Conservation (phyloP, 2,888 invertebrate genomes). For the Zootermopsis nevadensis region DNA sequence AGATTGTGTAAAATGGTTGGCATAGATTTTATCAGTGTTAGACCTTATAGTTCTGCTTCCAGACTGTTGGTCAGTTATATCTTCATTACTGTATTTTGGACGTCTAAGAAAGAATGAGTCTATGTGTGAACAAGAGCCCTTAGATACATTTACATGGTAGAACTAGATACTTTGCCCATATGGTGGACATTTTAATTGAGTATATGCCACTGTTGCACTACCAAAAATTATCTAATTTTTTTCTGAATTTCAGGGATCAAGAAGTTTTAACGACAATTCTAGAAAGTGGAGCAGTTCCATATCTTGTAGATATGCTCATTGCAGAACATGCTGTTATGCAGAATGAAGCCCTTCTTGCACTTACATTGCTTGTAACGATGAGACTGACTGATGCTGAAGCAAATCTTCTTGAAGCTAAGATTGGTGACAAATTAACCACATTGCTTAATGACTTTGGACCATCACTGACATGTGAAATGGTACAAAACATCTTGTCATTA, state of each 20-base stretch:
- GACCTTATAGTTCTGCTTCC: no score
- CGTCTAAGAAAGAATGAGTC: no score
- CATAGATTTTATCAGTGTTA: no score
- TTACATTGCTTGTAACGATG: slow-evolving; percentile 71
- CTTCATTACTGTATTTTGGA: no score
- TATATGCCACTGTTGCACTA: no score
- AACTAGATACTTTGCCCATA: no score
- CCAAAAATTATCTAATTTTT: background rate
- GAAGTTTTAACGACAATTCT: slow-evolving; percentile 65
- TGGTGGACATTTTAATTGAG: no score
- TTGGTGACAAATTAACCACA: slow-evolving; percentile 66
- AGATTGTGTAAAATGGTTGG: no score
- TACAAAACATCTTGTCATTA: slow-evolving; percentile 56
- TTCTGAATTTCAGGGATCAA: slow-evolving; percentile 57
- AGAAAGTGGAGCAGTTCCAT: slow-evolving; percentile 75
- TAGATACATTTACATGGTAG: no score
- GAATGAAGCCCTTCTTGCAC: slow-evolving; percentile 81
- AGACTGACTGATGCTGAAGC: slow-evolving; percentile 57
- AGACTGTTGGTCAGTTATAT: no score
- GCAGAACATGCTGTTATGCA: slow-evolving; percentile 90
- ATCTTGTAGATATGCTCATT: slow-evolving; percentile 84
- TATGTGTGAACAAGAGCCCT: no score
- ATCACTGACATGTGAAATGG: slow-evolving; percentile 52
- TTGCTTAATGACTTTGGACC: slow-evolving; percentile 61
- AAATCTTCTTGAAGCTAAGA: slow-evolving; percentile 64